Base-by-base conservation (phyloP, 2,888 invertebrate genomes). In the Plusia festucae region DNA sequence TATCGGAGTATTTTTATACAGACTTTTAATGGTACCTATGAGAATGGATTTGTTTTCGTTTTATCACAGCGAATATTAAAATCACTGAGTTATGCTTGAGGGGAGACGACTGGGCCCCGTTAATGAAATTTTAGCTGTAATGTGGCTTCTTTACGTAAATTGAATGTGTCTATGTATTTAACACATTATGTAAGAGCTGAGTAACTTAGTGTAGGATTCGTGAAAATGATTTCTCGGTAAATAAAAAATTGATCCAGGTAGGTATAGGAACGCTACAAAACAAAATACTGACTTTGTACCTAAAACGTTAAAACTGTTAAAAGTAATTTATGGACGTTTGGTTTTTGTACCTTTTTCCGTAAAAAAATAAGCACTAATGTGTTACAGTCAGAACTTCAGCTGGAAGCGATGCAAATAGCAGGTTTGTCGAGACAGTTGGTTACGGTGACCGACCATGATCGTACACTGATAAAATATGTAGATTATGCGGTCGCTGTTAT, bases 371-470 rank as follows among this genome's bases (percentile, higher is more conserved):
- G 49, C 20, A 6, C 6, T 34, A 18, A 20, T 52, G 18, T 56
- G 46, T 57, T 8, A 7, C 24, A 34, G 44, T 64, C 34, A 64
- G 60, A 49, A n/a, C n/a, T n/a, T n/a, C n/a, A n/a, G n/a, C n/a
- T n/a, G n/a, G n/a, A n/a, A 24, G 24, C 51, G 15, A 27, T 51
- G 65, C 40, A 55, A 65, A 62, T 64, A 55, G 30, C 65, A 46
- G 62, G 27, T 65, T 66, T 53, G 56, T 61, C 54, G 24, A 58
- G 65, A 56, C 60, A 52, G 54, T 74, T 60, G 22, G 78, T 78
- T 64, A 70, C 76, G 68, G 73, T 80, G 53, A n/a, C 52, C 67
- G 65, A 59, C 34, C 67, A 72, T 63, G 63, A 55, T 44, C 68
- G 68, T 58, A 59, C 40, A 61, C 18, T 53, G 62, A 68, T 63